Evolutionary conservation across 2,797 vertebrate genomes (phyloP).

Genomic region (Hozukius guyotensis): DNA sequence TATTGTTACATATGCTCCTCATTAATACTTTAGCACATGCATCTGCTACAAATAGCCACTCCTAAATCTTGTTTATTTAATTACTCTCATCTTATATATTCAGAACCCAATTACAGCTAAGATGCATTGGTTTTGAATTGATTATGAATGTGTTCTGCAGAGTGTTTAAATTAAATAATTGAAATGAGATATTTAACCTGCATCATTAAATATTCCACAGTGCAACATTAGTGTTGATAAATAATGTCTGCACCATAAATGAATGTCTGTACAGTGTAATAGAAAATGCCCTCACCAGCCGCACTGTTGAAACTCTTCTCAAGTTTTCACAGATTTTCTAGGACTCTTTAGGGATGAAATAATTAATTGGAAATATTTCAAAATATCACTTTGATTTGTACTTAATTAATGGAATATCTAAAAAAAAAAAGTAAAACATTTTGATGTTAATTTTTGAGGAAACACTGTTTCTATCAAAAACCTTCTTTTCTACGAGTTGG

Average conservation of each 20-base stretch:
- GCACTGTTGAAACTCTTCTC: background rate
- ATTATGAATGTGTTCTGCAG: conserved; percentile 40
- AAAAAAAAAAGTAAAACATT: background rate
- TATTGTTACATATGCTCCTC: conserved; percentile 15
- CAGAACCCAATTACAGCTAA: conserved; percentile 52
- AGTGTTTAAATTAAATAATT: conserved; percentile 29
- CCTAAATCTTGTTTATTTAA: conserved; percentile 52
- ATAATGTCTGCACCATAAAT: conserved; percentile 9
- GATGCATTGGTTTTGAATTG: conserved; percentile 51
- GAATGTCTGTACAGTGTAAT: background rate
- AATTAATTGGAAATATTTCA: background rate
- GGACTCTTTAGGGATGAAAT: conserved; percentile 2
- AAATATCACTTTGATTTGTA: conserved; percentile 7
- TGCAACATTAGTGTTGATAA: conserved; percentile 7
- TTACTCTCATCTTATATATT: conserved; percentile 61
- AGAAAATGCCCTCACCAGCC: background rate
- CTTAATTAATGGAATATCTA: background rate
- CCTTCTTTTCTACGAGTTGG: conserved; percentile 2
- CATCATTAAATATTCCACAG: conserved; percentile 15
- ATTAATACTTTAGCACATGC: conserved; percentile 22
- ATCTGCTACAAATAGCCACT: conserved; percentile 28
- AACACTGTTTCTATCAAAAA: background rate
- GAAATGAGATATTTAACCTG: conserved; percentile 35
- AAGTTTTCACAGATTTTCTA: background rate
- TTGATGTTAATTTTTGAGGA: background rate